Base-by-base conservation (phyloP, 2,888 invertebrate species). In the Koerneria pararmatus region DNA sequence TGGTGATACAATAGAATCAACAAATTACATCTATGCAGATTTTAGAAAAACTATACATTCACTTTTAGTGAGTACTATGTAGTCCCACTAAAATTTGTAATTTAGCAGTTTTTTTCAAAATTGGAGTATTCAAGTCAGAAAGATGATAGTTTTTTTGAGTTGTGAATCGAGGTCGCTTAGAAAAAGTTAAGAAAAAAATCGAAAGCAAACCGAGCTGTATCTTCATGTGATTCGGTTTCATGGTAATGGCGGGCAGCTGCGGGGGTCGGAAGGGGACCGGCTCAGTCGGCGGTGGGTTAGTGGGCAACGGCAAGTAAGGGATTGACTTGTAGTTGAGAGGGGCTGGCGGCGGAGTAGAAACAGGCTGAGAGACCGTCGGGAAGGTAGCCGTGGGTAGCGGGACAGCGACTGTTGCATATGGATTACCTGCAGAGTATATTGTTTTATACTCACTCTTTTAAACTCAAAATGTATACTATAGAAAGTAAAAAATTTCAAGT, bases 171-270 rank as follows among this genome's bases (percentile, higher is more conserved):
- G n/a, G n/a, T n/a, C n/a, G n/a, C n/a, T n/a, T n/a, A n/a, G n/a
- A n/a, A n/a, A n/a, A n/a, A n/a, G n/a, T n/a, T n/a, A n/a, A n/a
- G n/a, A n/a, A n/a, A n/a, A n/a, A n/a, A 59, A 57, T 59, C 19
- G 19, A 1, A 51, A 11, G 3, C 34, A n/a, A 1, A 66, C 71
- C 75, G 27, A 75, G 62, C 22, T 68, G 67, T 35, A 75, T 68
- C 58, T 74, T 74, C 66, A 74, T 75, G 29, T 66, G 71, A 41
- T 71, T 74, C n/a, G 75, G 72, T 34, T 67, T 69, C 41, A 58
- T 27, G 59, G 69, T 37, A 51, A 46, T 58, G 1, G 53, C 51
- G 1, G 69, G 70, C 48, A 67, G 68, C 57, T 57, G 58, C 5
- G 69, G 65, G 49, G 58, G 67, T 63, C 65, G 69, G 19, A 67